Percentiles rank a stretch among this genome's conserved stretches.
phyloP scores from a whole-genome alignment of 2,888 invertebrate genomes.

The Cantharis rustica region DNA sequence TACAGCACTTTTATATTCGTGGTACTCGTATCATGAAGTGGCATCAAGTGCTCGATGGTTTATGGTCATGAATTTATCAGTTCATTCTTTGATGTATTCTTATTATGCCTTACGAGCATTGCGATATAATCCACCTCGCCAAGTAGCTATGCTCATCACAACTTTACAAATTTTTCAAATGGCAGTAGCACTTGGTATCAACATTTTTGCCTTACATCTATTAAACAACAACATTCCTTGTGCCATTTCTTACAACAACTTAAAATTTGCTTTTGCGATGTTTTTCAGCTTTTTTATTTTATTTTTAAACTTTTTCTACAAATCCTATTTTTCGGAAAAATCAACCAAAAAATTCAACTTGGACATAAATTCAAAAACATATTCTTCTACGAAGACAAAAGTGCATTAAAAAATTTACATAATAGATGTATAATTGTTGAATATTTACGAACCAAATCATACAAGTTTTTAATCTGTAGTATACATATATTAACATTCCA shows the following conservation, averaged over 20 bases:
- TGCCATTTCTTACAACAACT: conserved; percentile 82
- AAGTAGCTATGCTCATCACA: conserved; percentile 90
- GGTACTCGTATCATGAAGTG: conserved; percentile 91
- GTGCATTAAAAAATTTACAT: conserved; percentile 51
- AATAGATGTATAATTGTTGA: too few species aligned
- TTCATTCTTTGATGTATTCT: conserved; percentile 90
- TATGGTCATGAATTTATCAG: conserved; percentile 92
- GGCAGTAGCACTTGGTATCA: conserved; percentile 91
- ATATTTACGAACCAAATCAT: too few species aligned
- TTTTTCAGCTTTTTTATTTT: conserved; percentile 93
- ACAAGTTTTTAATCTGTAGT: too few species aligned
- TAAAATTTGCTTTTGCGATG: conserved; percentile 89
- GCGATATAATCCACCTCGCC: conserved; percentile 81
- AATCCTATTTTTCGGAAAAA: conserved; percentile 74
- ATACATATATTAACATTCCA: too few species aligned
- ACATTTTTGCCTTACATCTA: conserved; percentile 85
- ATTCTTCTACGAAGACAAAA: conserved; percentile 54
- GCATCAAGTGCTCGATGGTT: conserved; percentile 92
- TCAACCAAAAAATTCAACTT: conserved; percentile 34
- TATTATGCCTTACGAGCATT: conserved; percentile 88
- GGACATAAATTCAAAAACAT: conserved; percentile 40
- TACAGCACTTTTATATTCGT: conserved; percentile 90
- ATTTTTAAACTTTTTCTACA: conserved; percentile 92
- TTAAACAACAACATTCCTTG: conserved; percentile 76
- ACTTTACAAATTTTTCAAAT: conserved; percentile 90